These are phyloP conservation scores for Craterocephalus amniculus DNA, from an alignment of 2,797 vertebrate species.

Conservation along the genomic window DNA sequence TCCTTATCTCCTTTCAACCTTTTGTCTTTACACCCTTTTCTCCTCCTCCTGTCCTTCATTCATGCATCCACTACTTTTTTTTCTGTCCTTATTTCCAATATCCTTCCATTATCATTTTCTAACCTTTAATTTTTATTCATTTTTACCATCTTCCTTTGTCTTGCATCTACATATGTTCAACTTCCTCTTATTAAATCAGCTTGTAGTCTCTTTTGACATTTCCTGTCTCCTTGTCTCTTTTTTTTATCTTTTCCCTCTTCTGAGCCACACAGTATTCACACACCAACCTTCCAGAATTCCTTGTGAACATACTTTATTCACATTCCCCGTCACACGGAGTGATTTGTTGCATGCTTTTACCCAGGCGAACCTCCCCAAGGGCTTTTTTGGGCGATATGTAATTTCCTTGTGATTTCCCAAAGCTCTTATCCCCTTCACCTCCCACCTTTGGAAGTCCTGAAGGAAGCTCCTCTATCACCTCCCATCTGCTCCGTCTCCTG, in stretches of 20 bases:
- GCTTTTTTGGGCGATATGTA: slow-evolving; percentile 35
- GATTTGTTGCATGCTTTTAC: slow-evolving; percentile 7
- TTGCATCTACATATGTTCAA: neutral
- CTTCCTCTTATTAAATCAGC: neutral
- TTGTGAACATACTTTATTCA: slow-evolving; percentile 10
- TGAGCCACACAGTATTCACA: neutral
- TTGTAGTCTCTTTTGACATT: neutral
- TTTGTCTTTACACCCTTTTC: neutral
- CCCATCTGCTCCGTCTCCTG: slow-evolving; percentile 55
- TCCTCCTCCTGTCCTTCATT: neutral
- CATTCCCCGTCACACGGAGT: slow-evolving; percentile 5
- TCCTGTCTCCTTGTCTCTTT: neutral
- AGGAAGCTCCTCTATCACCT: slow-evolving; percentile 59
- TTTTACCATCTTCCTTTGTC: neutral
- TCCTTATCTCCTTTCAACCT: neutral
- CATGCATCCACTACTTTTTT: neutral
- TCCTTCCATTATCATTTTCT: neutral
- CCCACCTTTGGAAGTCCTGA: slow-evolving; percentile 40
- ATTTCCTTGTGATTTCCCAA: slow-evolving; percentile 24
- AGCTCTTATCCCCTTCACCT: neutral
- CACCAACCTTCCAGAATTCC: slow-evolving; percentile 2
- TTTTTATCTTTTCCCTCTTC: neutral
- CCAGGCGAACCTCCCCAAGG: slow-evolving; percentile 48
- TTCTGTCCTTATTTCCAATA: neutral
- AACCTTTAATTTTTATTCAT: neutral